phyloP scores from a whole-genome alignment of 2,888 invertebrate genomes.

The Cephus nigrinus region DNA sequence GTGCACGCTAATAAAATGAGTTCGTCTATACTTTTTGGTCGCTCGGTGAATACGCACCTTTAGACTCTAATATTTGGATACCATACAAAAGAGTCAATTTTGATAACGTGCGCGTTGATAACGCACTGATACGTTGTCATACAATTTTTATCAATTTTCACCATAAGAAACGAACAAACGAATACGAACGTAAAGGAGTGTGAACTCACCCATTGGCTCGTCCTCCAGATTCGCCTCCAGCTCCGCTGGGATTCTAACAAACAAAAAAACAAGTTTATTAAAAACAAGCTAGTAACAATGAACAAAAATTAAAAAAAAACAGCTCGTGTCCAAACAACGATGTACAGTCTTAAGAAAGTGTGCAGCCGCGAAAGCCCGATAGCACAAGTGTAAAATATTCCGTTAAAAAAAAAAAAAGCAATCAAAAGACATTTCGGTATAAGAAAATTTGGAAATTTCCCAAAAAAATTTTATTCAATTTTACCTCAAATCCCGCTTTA shows the following conservation, averaged over 20 bases:
- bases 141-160: too few species aligned
- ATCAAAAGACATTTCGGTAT: conserved; percentile 7
- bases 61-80: too few species aligned
- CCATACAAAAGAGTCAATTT: too few species aligned
- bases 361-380: conserved; percentile 30
- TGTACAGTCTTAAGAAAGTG: conserved; percentile 32
- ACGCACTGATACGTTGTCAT: too few species aligned
- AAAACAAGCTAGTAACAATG: conserved; percentile 61
- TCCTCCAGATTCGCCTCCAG: conserved; percentile 82
- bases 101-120: too few species aligned
- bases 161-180: too few species aligned
- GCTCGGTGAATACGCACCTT: too few species aligned
- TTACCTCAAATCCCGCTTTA: neutral
- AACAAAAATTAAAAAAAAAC: conserved; percentile 48
- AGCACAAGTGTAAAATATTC: neutral
- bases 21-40: too few species aligned
- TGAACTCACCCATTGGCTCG: conserved; percentile 83
- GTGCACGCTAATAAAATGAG: too few species aligned
- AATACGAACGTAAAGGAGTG: conserved; percentile 5
- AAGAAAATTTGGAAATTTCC: neutral
- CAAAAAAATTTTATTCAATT: too few species aligned
- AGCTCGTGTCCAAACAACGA: conserved; percentile 39
- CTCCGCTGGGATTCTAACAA: conserved; percentile 88
- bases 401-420: neutral
- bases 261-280: conserved; percentile 72